These are phyloP conservation scores for Nymphalis polychloros DNA, from an alignment of 2,888 invertebrate genomes.

Conservation along the genomic window DNA sequence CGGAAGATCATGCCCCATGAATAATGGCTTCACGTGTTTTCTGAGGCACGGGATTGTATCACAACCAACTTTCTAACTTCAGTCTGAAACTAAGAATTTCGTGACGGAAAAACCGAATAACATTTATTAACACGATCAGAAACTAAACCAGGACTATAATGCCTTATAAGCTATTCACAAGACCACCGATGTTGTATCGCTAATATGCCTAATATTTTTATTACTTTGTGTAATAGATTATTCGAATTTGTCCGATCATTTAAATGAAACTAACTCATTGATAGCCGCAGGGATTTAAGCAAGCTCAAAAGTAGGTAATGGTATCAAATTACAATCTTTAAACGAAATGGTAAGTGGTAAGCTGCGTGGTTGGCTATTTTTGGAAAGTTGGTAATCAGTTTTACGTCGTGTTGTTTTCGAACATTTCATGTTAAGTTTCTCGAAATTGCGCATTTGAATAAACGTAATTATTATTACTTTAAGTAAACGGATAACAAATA, in stretches of 20 bases:
- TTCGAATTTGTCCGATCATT: conserved; percentile 28
- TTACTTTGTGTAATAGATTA: neutral
- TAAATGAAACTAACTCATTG: conserved; percentile 63
- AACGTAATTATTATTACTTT: too few relatives aligned
- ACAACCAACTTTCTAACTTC: too few relatives aligned
- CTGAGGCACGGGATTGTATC: too few relatives aligned
- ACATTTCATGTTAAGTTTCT: neutral
- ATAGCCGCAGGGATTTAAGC: conserved; percentile 70
- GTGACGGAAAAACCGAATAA: too few relatives aligned
- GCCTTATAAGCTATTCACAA: too few relatives aligned
- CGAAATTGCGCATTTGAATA: too few relatives aligned
- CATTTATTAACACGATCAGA: too few relatives aligned
- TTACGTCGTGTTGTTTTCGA: neutral
- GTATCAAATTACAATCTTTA: conserved; percentile 68
- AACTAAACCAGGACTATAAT: neutral
- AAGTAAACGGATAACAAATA: too few relatives aligned
- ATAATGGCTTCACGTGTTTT: too few relatives aligned
- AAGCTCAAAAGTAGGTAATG: conserved; percentile 62
- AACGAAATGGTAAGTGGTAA: conserved; percentile 73
- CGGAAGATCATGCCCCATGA: too few relatives aligned
- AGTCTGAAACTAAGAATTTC: too few relatives aligned
- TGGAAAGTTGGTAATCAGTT: conserved; percentile 35
- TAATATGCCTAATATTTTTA: neutral
- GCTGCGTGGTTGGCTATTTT: conserved; percentile 54
- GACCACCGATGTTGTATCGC: too few relatives aligned